Evolutionary conservation across 2,888 invertebrate genomes (phyloP).

Genomic region (Microctonus aethiopoides): DNA sequence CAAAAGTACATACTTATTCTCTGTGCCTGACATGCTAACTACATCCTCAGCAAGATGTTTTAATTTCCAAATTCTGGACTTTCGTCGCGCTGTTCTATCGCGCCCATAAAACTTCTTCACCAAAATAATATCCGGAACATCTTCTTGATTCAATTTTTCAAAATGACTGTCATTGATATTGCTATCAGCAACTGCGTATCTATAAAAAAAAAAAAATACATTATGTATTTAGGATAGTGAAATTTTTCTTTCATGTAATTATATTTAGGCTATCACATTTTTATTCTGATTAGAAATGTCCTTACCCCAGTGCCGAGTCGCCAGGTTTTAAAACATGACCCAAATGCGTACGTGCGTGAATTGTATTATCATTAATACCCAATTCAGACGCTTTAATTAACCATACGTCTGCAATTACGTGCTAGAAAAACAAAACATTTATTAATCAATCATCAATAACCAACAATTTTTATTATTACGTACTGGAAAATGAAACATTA

Average conservation of each 20-base stretch:
- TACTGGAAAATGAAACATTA: too few species aligned
- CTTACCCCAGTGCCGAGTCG: conserved; percentile 91
- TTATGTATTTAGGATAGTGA: background rate
- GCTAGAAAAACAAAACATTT: conserved; percentile 66
- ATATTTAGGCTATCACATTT: background rate
- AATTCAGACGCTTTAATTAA: conserved; percentile 88
- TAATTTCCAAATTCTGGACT: conserved; percentile 89
- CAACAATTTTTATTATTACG: too few species aligned
- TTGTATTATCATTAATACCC: conserved; percentile 82
- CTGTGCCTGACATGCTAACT: conserved; percentile 71
- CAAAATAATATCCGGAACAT: conserved; percentile 91
- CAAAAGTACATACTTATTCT: conserved; percentile 71
- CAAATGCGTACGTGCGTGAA: conserved; percentile 92
- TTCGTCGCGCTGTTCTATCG: conserved; percentile 77
- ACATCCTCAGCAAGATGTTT: conserved; percentile 83
- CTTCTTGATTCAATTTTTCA: conserved; percentile 79
- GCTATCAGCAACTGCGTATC: conserved; percentile 88
- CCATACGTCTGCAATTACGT: conserved; percentile 93
- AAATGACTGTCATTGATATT: conserved; percentile 92
- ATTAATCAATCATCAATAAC: background rate
- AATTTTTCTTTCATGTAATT: background rate
- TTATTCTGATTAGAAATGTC: conserved; percentile 18
- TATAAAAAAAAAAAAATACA: conserved; percentile 62
- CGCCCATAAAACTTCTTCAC: conserved; percentile 88
- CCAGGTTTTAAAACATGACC: conserved; percentile 94